Evolutionary conservation across 2,888 invertebrate genomes (phyloP), one percentile per base, ranked within the genome.

Genomic region (Aphidoletes aphidimyza): DNA sequence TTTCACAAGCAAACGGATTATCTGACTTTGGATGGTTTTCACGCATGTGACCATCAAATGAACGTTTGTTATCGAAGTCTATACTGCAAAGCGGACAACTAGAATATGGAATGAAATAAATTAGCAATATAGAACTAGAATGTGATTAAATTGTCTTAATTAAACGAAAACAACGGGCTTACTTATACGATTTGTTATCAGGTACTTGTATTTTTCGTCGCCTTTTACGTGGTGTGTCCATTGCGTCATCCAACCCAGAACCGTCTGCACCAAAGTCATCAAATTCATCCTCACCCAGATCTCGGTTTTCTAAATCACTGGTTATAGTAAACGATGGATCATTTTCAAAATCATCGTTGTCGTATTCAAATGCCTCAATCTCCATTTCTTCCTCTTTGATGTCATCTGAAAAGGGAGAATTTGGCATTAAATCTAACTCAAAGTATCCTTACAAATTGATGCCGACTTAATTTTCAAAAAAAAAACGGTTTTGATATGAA

Each of bases 71-170:
- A 26, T 84, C 84, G 45, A 85, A 86, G 11, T 69, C 39, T 85
- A 85, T 84, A 39, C 84, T 84, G 83, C 86, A 86, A 39, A 85
- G 17, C 22, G 84, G 39, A 84, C 86, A 86, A 34, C 85, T 85
- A 14, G 37, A 59, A 34, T n/a, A 26, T 39, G 17, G 14, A 26
- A 42, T n/a, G n/a, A n/a, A n/a, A n/a, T n/a, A n/a, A n/a, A n/a
- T n/a, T n/a, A n/a, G n/a, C n/a, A n/a, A n/a, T n/a, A n/a, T n/a
- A n/a, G n/a, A n/a, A n/a, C n/a, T n/a, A n/a, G n/a, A n/a, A n/a
- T n/a, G n/a, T n/a, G n/a, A 9, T 39, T 22, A 39, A 39, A 37
- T 37, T 17, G 39, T 39, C 39, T 45, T 26, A 83, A 45, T 14
- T 22, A 37, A 42, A 83, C 14, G 26, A 83, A 17, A n/a, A 30